phyloP scores from a whole-genome alignment of 2,888 invertebrate genomes.

The Tenthredo amoena region DNA sequence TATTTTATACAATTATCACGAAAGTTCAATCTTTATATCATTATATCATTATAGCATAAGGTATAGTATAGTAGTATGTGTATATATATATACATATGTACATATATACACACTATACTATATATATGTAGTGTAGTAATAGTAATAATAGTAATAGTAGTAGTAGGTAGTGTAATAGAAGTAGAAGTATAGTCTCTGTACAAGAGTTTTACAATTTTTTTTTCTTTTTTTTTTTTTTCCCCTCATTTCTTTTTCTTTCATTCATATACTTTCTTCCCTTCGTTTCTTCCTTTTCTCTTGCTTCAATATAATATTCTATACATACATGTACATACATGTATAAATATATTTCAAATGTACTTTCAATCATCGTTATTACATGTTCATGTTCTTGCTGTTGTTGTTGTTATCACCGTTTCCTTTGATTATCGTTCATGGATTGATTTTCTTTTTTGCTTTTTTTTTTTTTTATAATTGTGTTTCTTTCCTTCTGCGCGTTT shows the following conservation, averaged over 20 bases:
- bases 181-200: conserved; percentile 26
- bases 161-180: neutral
- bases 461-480: neutral
- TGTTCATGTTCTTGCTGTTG: neutral
- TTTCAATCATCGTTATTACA: neutral
- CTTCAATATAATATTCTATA: neutral
- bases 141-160: conserved; percentile 10
- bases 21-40: conserved; percentile 23
- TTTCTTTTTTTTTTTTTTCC: conserved; percentile 22
- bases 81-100: neutral
- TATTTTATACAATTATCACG: conserved; percentile 27
- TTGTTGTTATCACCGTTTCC: neutral
- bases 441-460: neutral
- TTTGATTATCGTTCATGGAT: neutral
- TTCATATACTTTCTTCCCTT: conserved; percentile 49
- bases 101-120: neutral
- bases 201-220: conserved; percentile 35
- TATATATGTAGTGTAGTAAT: neutral
- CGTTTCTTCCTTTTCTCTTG: conserved; percentile 24
- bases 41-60: neutral
- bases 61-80: neutral
- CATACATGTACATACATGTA: neutral
- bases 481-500: neutral
- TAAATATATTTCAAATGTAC: neutral
- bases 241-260: conserved; percentile 42